Conservation (phyloP, 2,888 invertebrate genomes). For the Heliconius sara region DNA sequence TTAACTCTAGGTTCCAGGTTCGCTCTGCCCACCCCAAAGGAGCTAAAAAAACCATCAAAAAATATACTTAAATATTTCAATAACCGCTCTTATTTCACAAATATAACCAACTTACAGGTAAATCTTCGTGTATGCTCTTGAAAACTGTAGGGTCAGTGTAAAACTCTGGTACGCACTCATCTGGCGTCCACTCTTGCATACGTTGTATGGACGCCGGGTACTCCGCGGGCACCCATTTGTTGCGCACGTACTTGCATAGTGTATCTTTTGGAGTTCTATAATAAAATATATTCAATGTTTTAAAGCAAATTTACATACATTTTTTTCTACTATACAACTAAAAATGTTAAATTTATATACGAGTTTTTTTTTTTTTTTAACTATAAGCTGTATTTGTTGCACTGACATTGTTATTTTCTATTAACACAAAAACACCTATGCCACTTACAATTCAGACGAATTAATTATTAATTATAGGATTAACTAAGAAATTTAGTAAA, state of each 20-base stretch:
- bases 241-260: slow-evolving; percentile 94
- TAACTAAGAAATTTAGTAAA: too few relatives aligned
- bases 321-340: too few relatives aligned
- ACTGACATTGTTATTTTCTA: too few relatives aligned
- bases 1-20: too few relatives aligned
- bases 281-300: slow-evolving; percentile 18
- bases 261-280: slow-evolving; percentile 90
- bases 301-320: background rate
- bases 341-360: too few relatives aligned
- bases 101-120: slow-evolving; percentile 81
- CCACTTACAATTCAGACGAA: too few relatives aligned
- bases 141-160: slow-evolving; percentile 96
- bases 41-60: background rate
- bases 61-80: too few relatives aligned
- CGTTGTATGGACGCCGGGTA: slow-evolving; percentile 95
- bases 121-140: slow-evolving; percentile 96
- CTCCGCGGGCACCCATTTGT: slow-evolving; percentile 97
- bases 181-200: slow-evolving; percentile 98
- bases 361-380: too few relatives aligned
- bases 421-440: too few relatives aligned
- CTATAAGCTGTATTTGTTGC: too few relatives aligned
- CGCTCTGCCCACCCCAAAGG: background rate
- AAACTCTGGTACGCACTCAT: slow-evolving; percentile 99
- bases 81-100: background rate
- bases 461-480: too few relatives aligned